Conservation (phyloP, 2,797 vertebrate genomes). For the Acanthurus leucopareius region DNA sequence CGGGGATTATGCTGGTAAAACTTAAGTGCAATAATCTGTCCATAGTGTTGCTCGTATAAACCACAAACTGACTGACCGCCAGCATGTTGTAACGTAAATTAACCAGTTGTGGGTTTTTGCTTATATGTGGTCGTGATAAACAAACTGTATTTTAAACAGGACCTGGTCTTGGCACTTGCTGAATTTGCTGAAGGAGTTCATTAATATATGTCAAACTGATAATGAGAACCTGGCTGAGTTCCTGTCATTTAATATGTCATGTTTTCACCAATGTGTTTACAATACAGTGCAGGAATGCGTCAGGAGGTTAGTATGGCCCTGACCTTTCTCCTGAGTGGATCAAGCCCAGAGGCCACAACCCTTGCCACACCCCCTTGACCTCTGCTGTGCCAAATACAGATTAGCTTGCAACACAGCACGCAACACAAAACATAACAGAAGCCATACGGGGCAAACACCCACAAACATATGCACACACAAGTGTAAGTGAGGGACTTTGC, state of each 20-base stretch:
- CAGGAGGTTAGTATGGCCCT: conserved; percentile 44
- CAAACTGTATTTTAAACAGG: not conserved
- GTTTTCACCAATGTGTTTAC: conserved; percentile 49
- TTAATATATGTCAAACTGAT: not conserved
- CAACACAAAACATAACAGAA: conserved; percentile 44
- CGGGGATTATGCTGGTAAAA: conserved; percentile 31
- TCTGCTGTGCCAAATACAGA: conserved; percentile 63
- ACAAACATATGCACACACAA: conserved; percentile 31
- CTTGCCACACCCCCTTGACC: conserved; percentile 35
- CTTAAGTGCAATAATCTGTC: conserved; percentile 1
- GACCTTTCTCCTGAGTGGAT: conserved; percentile 64
- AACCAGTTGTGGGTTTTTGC: not conserved
- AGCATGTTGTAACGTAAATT: not conserved
- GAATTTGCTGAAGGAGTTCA: not conserved
- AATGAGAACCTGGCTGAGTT: not conserved
- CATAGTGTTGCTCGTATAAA: not conserved
- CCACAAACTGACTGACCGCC: not conserved
- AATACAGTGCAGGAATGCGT: conserved; percentile 30
- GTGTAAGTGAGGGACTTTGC: not conserved
- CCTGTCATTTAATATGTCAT: conserved; percentile 7
- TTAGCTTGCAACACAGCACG: conserved; percentile 58
- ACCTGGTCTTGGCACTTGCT: not conserved
- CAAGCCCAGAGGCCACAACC: conserved; percentile 40
- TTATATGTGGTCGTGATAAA: not conserved
- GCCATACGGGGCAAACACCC: conserved; percentile 20